Base-by-base conservation (phyloP, 2,797 vertebrate species). In the Pitangus sulphuratus region DNA sequence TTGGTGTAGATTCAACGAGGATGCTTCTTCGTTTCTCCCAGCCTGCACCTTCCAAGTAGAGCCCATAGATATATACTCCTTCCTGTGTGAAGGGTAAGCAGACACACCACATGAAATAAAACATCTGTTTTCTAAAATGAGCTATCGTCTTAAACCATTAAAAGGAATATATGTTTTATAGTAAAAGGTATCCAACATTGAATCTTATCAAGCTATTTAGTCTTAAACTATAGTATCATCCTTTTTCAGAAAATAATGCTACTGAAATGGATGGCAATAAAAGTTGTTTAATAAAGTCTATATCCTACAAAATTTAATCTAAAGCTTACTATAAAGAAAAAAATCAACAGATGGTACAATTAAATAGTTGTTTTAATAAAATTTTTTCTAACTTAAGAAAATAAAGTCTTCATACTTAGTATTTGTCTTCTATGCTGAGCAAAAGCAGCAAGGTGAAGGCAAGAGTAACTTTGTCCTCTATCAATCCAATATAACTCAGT, bases 41-140 rank as follows among this genome's bases (percentile, higher is more conserved):
- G 75, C 98, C 97, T 11, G 98, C 98, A 7, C 98, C 98, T 4
- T 99, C 99, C 97, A 99, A 96, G 91, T 98, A 98, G 7, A 99
- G 97, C 53, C 98, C 98, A 11, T 98, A 96, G 66, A 99, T 97
- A 68, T 98, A 99, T 9, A 99, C 98, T 13, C 98, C 98, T 95
- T 98, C 98, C 98, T 99, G 95, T 79, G 40, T n/a, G 39, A 65
- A 90, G 47, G 82, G 58, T 57, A 90, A 91, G 71, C n/a, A 96
- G 91, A 89, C 24, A 83, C 5, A 64, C 58, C 84, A 95, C 35
- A 45, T 18, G 78, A 28, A n/a, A 51, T 72, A 44, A 65, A 95
- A 70, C 26, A 58, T 33, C 50, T 50, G 8, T 70, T 79, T 87
- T 87, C 50, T 48, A 62, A 80, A 51, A 76, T 47, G 12, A 64